Percentiles rank a stretch among this genome's conserved stretches.
These are phyloP conservation scores for Drosophila formosana DNA, from an alignment of 2,888 invertebrate genomes.

Conservation along the genomic window DNA sequence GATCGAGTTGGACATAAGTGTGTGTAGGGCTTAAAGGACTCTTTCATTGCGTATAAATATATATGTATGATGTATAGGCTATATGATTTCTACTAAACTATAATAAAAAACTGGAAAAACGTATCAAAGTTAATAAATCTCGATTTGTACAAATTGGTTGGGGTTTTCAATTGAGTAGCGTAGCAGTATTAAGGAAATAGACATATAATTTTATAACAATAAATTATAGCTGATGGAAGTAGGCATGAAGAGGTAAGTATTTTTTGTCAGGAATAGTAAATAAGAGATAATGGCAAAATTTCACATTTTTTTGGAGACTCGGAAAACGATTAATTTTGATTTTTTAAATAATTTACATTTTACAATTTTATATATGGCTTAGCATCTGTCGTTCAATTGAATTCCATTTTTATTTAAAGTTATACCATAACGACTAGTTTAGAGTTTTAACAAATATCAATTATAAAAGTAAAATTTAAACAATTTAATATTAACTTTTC, in stretches of 20 bases:
- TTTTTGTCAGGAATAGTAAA: not conserved
- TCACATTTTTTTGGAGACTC: too few species aligned
- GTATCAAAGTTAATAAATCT: constrained; percentile 15
- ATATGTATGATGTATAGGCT: constrained; percentile 30
- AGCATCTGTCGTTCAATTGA: too few species aligned
- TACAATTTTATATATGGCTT: too few species aligned
- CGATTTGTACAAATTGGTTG: constrained; percentile 12
- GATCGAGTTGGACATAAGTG: constrained; percentile 5
- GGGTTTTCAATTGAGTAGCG: not conserved
- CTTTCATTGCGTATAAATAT: constrained; percentile 26
- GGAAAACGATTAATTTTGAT: not conserved
- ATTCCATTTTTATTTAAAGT: too few species aligned
- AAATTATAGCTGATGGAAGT: not conserved
- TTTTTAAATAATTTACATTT: too few species aligned
- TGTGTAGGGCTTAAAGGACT: constrained; percentile 30
- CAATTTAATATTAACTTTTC: too few species aligned
- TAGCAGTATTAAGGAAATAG: not conserved
- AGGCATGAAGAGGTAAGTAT: constrained; percentile 2
- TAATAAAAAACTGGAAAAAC: constrained; percentile 35
- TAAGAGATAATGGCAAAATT: not conserved
- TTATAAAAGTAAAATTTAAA: too few species aligned
- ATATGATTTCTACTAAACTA: constrained; percentile 52
- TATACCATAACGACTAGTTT: too few species aligned
- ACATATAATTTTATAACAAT: not conserved
- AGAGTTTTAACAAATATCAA: too few species aligned